These are phyloP conservation scores for Tiliacea citrago DNA, from an alignment of 2,888 invertebrate species.

Conservation along the genomic window DNA sequence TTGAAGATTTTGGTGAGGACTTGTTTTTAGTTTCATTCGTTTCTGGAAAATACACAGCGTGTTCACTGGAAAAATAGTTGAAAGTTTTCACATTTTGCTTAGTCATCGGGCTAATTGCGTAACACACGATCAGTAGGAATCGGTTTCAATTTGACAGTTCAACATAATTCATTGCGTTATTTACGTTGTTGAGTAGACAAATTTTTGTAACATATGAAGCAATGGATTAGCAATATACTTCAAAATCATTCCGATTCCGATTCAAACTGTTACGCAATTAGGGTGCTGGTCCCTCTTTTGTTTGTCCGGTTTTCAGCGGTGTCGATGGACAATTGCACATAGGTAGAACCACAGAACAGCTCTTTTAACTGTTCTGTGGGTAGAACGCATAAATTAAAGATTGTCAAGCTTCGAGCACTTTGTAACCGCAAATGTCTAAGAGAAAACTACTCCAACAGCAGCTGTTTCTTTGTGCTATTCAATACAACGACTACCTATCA, in stretches of 20 bases:
- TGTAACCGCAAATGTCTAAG: neutral
- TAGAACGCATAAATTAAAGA: neutral
- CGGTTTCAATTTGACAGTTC: too few relatives aligned
- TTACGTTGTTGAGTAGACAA: too few relatives aligned
- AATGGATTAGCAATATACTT: too few relatives aligned
- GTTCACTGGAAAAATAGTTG: neutral
- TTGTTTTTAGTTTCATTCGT: neutral
- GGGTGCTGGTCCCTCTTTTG: neutral
- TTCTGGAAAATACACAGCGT: neutral
- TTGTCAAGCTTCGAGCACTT: neutral
- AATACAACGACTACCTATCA: neutral
- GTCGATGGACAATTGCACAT: neutral
- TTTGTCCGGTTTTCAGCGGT: neutral
- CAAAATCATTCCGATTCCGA: too few relatives aligned
- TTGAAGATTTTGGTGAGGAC: neutral
- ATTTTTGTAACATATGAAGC: too few relatives aligned
- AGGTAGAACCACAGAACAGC: too few relatives aligned
- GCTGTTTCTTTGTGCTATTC: neutral
- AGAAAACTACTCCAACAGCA: constrained; percentile 1
- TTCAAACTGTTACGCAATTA: too few relatives aligned
- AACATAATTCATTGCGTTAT: too few relatives aligned
- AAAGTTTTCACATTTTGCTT: neutral
- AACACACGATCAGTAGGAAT: too few relatives aligned
- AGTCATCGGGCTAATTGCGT: too few relatives aligned
- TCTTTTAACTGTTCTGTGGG: too few relatives aligned